These are phyloP conservation scores for Drosophila guanche DNA, from an alignment of 1,140 invertebrate genomes.

Conservation along the genomic window DNA sequence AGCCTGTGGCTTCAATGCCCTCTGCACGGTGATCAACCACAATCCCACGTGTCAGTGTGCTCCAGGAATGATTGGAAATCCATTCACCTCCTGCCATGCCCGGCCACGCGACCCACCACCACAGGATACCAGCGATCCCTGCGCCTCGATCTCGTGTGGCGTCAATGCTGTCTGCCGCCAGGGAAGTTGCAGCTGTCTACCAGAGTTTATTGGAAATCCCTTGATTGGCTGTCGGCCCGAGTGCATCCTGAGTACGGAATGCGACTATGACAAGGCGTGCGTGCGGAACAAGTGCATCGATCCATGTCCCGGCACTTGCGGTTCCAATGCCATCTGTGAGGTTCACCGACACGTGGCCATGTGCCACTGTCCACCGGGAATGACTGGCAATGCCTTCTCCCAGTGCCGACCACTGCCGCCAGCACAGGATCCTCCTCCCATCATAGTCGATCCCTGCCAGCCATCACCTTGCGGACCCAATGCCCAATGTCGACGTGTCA, in stretches of 20 bases:
- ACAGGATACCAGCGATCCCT: conserved; percentile 82
- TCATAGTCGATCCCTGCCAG: conserved; percentile 84
- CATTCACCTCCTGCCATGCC: conserved; percentile 83
- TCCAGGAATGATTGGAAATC: conserved; percentile 84
- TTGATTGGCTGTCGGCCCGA: conserved; percentile 90
- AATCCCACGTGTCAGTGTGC: conserved; percentile 87
- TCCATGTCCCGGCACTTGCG: conserved; percentile 90
- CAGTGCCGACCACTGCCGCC: conserved; percentile 56
- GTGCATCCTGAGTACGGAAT: conserved; percentile 93
- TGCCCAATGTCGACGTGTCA: conserved; percentile 84
- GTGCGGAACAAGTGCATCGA: conserved; percentile 89
- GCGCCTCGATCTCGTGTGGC: conserved; percentile 87
- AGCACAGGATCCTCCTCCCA: conserved; percentile 70
- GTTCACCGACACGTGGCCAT: conserved; percentile 88
- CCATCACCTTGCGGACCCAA: conserved; percentile 87
- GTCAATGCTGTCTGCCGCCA: conserved; percentile 87
- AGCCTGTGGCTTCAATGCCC: conserved; percentile 91
- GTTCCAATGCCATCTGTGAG: conserved; percentile 88
- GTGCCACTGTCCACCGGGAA: conserved; percentile 69
- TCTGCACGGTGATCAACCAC: conserved; percentile 87
- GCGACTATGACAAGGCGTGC: conserved; percentile 89
- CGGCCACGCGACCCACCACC: conserved; percentile 36
- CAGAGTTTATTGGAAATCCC: conserved; percentile 88
- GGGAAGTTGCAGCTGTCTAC: conserved; percentile 84
- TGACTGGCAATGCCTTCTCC: conserved; percentile 75